Percentiles rank a stretch among this genome's conserved stretches.
phyloP scores from a whole-genome alignment of 2,113 vertebrate genomes.

The Psilopsiagon aurifrons region DNA sequence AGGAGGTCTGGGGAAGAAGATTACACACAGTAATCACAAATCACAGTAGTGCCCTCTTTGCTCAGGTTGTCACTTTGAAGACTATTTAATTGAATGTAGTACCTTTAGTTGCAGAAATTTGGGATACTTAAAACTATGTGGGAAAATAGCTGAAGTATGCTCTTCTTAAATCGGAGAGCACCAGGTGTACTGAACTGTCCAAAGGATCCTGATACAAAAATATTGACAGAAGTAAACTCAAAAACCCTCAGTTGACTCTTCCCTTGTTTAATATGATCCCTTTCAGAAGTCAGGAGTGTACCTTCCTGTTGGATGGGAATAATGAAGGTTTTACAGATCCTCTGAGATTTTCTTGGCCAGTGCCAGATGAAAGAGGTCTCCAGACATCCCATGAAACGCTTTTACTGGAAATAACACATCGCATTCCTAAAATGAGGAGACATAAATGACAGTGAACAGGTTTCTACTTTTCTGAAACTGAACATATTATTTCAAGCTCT shows the following conservation, averaged over 20 bases:
- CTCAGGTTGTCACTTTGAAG: background rate
- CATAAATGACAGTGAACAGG: background rate
- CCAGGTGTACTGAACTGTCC: background rate
- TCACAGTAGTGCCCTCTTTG: background rate
- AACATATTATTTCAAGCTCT: background rate
- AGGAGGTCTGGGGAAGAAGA: background rate
- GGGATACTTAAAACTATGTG: background rate
- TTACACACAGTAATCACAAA: background rate
- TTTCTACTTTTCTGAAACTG: background rate
- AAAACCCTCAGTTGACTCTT: background rate
- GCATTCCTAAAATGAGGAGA: background rate
- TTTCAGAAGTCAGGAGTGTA: background rate
- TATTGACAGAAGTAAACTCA: background rate
- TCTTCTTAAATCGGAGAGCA: background rate
- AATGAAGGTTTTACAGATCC: background rate
- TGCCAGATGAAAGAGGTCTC: background rate
- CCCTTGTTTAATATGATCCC: background rate
- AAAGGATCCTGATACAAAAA: background rate
- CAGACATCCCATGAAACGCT: background rate
- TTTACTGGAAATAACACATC: background rate
- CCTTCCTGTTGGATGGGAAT: background rate
- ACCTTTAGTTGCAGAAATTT: background rate
- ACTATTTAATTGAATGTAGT: background rate
- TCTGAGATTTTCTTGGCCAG: background rate
- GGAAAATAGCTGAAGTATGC: background rate